Percentiles rank a stretch among this genome's conserved stretches.
These are phyloP conservation scores for Acyrthosiphon pisum DNA, from an alignment of 1,140 invertebrate genomes.

Conservation along the genomic window DNA sequence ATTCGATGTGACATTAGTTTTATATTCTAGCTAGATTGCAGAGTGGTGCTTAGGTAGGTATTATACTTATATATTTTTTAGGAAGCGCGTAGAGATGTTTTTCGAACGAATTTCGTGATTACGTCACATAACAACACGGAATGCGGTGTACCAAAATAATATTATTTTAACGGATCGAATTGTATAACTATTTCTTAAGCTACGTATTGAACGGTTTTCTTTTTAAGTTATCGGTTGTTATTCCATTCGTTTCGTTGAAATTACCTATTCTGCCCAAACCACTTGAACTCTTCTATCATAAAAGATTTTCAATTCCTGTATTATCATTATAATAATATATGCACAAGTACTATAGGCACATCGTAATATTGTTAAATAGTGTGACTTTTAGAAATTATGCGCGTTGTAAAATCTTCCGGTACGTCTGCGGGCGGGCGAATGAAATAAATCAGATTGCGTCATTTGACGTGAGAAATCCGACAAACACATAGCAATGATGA, in stretches of 20 bases:
- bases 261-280: neutral
- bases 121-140: neutral
- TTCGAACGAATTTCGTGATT: constrained; percentile 6
- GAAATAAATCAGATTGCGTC: neutral
- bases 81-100: neutral
- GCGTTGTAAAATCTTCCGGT: neutral
- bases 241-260: neutral
- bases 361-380: neutral
- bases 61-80: neutral
- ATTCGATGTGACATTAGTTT: neutral
- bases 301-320: neutral
- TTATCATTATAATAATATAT: neutral
- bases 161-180: neutral
- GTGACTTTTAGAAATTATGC: neutral
- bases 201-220: neutral
- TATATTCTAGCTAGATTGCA: neutral
- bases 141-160: neutral
- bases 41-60: neutral
- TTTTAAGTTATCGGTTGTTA: neutral
- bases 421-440: neutral
- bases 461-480: neutral
- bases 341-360: neutral
- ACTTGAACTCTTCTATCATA: neutral
- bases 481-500: neutral
- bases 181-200: neutral